Conservation (phyloP, 2,888 invertebrate genomes). For the Parnassius smintheus region DNA sequence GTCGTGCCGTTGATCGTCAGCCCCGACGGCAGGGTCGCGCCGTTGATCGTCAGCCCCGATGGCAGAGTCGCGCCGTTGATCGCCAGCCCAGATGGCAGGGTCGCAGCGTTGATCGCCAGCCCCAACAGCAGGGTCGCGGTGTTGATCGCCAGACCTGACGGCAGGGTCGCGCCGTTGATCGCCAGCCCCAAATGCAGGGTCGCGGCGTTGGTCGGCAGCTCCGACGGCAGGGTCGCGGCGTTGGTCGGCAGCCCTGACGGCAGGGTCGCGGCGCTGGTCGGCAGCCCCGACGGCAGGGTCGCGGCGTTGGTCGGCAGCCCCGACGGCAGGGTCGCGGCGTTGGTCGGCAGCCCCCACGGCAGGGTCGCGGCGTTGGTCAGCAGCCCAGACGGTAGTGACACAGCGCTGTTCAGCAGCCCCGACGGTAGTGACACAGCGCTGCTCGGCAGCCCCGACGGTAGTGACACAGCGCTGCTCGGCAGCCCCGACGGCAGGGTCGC, state of each 20-base stretch:
- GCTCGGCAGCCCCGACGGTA: neutral
- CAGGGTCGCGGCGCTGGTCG: no score
- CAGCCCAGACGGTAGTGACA: no score
- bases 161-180: no score
- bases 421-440: no score
- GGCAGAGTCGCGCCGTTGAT: no score
- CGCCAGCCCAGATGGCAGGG: neutral
- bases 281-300: no score
- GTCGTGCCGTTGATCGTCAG: neutral
- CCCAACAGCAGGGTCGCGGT: neutral
- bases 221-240: neutral
- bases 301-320: no score
- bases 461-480: neutral
- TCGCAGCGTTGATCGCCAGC: neutral
- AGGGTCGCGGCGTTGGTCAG: no score
- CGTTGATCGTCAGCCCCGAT: no score
- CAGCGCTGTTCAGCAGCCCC: no score
- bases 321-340: neutral
- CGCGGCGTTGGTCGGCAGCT: neutral
- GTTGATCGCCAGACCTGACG: neutral
- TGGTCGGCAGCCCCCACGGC: neutral
- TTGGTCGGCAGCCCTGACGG: no score
- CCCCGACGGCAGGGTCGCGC: neutral
- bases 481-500: neutral
- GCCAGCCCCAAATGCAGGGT: neutral